Percentiles rank a stretch among this genome's conserved stretches.
Evolutionary conservation across 2,113 vertebrate species (phyloP).

Genomic region (Periophthalmus modestus): DNA sequence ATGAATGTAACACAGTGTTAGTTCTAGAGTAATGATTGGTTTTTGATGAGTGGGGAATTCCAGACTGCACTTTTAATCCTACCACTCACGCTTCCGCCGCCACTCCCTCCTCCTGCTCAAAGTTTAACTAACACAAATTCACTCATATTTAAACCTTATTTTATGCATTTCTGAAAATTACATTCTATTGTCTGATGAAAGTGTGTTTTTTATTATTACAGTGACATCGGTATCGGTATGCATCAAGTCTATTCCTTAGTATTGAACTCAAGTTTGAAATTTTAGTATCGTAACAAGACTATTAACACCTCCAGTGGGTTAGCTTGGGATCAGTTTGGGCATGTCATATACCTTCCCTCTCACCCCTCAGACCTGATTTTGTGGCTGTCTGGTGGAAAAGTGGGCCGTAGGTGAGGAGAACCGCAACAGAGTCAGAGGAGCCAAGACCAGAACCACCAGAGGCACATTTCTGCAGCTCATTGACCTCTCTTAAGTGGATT

Average conservation of each 20-base stretch:
- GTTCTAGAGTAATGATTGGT: constrained; percentile 61
- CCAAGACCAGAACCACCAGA: constrained; percentile 31
- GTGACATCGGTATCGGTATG: too few species aligned
- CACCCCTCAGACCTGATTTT: neutral
- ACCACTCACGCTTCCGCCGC: constrained; percentile 48
- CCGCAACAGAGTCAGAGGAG: constrained; percentile 14
- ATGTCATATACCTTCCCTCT: neutral
- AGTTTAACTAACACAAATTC: constrained; percentile 6
- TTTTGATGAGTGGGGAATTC: constrained; percentile 73
- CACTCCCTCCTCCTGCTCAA: neutral
- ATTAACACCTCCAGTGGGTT: neutral
- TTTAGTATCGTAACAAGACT: too few species aligned
- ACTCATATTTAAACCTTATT: constrained; percentile 20
- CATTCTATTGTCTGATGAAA: too few species aligned
- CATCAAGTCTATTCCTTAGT: too few species aligned
- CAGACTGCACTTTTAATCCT: constrained; percentile 58
- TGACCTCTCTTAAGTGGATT: constrained; percentile 72
- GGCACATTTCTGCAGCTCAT: constrained; percentile 67
- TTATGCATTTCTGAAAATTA: too few species aligned
- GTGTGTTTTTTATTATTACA: too few species aligned
- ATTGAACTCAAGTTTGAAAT: too few species aligned
- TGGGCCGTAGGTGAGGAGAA: constrained; percentile 19
- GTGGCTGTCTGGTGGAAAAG: constrained; percentile 11
- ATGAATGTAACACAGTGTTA: constrained; percentile 16
- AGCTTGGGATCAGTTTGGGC: neutral